Evolutionary conservation across 2,888 invertebrate species (phyloP), one percentile per base, ranked within the genome.

Genomic region (Prosopocoilus inquinatus): DNA sequence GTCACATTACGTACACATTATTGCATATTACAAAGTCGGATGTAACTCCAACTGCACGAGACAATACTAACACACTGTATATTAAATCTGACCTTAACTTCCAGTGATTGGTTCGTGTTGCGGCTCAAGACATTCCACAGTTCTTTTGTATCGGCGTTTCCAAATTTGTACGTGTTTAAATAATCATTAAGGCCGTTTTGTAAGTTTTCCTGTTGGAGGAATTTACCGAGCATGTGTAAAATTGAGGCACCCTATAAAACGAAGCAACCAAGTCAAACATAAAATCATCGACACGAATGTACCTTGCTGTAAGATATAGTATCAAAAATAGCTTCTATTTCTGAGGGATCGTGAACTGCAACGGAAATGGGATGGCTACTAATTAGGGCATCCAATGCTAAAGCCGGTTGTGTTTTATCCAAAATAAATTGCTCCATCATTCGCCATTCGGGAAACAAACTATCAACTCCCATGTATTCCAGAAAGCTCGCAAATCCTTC

Each of bases 401-500:
- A 78, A n/a, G 86, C 87, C 34, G 84, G 82, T 67, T 87, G 86
- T 2, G 85, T 85, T 71, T 86, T 86, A 66, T 85, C 84, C 62
- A 86, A 72, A 53, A 87, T 82, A 70, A 88, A 87, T 69, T 87
- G 86, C 65, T 87, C 87, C 82, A 86, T 83, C 85, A 86, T 86
- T 66, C 79, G 81, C 86, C 85, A 85, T 51, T 83, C 82, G 1
- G 84, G 84, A 66, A 81, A 81, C 47, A 85, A 81, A 65, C 79
- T 79, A 64, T 84, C 81, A 1, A 86, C 84, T 1, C 85, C 89
- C 56, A 87, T 81, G 75, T 93, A 91, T 62, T 91, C 91, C 61
- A 94, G 82, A 66, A 89, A 91, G 47, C 88, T 89, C 0, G 93
- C 91, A 58, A 93, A 88, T 0, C 90, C 95, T 72, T 95, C 94